Percentiles rank a stretch among this genome's conserved stretches.
phyloP scores from a whole-genome alignment of 1,140 invertebrate genomes.

The Ctenoplectra terminalis region DNA sequence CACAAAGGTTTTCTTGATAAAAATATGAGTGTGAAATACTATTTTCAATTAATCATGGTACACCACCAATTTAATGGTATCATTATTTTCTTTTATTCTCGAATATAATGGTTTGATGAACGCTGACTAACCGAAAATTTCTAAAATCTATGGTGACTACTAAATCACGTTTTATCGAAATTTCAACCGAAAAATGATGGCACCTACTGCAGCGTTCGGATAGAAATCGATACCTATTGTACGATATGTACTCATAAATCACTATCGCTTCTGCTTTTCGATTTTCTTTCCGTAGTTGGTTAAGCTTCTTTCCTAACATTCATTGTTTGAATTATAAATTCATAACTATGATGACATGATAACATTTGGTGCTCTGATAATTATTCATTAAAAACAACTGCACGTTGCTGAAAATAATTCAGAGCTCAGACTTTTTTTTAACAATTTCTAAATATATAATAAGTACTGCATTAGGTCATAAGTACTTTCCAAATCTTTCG shows the following conservation, averaged over 20 bases:
- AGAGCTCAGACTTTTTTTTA: too few relatives aligned
- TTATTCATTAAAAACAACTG: too few relatives aligned
- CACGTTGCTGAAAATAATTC: too few relatives aligned
- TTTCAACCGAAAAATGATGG: slow-evolving; percentile 33
- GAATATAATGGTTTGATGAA: neutral
- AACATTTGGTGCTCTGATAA: neutral
- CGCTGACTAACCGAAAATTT: slow-evolving; percentile 13
- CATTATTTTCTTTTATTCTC: slow-evolving; percentile 3
- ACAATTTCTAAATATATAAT: too few relatives aligned
- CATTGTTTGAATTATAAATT: too few relatives aligned
- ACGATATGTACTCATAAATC: slow-evolving; percentile 13
- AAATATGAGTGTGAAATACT: neutral
- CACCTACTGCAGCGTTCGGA: neutral
- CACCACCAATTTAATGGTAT: slow-evolving; percentile 9
- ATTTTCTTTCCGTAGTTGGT: neutral
- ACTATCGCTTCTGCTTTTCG: neutral
- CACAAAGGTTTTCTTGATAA: neutral
- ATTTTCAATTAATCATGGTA: slow-evolving; percentile 15
- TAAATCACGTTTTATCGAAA: slow-evolving; percentile 38
- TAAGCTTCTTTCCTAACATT: neutral
- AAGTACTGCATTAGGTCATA: too few relatives aligned
- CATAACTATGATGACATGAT: too few relatives aligned
- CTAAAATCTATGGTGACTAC: slow-evolving; percentile 29
- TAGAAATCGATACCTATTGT: slow-evolving; percentile 24
- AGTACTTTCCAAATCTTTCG: too few relatives aligned